Percentiles rank a stretch among this genome's conserved stretches.
Evolutionary conservation across 2,797 vertebrate genomes (phyloP).

Genomic region (Todus mexicanus): DNA sequence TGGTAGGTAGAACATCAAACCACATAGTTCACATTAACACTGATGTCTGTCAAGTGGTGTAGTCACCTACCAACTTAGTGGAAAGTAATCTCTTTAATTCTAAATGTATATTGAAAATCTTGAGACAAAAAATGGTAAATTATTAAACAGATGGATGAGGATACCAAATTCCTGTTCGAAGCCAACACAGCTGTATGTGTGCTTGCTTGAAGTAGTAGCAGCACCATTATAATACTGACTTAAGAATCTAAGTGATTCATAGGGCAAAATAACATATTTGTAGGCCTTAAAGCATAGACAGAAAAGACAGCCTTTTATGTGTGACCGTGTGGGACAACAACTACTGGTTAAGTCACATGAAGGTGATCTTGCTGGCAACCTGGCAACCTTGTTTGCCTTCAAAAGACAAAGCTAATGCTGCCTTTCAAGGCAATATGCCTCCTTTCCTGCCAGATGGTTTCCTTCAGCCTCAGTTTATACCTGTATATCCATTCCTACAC

Average conservation of each 20-base stretch:
- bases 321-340: background rate
- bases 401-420: background rate
- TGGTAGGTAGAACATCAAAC: background rate
- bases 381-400: background rate
- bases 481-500: fast-evolving
- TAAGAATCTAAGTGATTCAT: background rate
- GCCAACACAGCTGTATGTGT: background rate
- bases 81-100: background rate
- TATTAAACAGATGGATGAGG: background rate
- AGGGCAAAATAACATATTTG: background rate
- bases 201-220: background rate
- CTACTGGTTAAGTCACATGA: background rate
- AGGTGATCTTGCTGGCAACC: background rate
- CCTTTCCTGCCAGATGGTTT: background rate
- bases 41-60: background rate
- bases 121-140: background rate
- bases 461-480: background rate
- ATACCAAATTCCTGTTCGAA: background rate
- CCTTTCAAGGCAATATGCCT: background rate
- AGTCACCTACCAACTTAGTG: background rate
- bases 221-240: background rate
- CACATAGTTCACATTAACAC: background rate
- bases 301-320: background rate
- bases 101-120: background rate
- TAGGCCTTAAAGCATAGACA: background rate